Conservation (phyloP, 2,888 invertebrate species). For the Lasioglossum figueresi region DNA sequence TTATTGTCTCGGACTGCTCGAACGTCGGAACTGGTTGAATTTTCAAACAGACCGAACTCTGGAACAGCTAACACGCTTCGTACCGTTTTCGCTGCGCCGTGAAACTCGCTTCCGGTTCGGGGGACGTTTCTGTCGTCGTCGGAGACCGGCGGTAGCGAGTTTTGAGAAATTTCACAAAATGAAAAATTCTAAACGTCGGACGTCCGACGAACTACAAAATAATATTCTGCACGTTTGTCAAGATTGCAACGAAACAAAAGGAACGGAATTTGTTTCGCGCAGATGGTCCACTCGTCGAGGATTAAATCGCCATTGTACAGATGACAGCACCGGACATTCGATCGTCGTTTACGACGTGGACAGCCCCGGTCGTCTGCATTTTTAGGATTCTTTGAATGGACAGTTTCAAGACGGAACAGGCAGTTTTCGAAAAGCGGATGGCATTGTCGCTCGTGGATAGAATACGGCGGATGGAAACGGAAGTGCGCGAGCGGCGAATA, state of each 20-base stretch:
- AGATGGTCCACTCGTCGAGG: not conserved
- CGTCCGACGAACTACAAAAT: no score
- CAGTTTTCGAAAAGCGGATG: not conserved
- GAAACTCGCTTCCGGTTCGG: not conserved
- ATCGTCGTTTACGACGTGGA: not conserved
- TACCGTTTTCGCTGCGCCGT: not conserved
- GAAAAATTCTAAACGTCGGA: no score
- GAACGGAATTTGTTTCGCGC: not conserved
- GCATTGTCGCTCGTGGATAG: not conserved
- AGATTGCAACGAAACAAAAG: not conserved
- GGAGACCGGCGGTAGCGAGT: not conserved
- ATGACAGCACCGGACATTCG: not conserved
- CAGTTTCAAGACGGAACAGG: not conserved
- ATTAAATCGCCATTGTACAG: not conserved
- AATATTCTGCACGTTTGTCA: not conserved
- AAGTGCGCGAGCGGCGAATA: not conserved
- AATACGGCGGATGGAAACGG: conserved; percentile 18
- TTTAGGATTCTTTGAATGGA: not conserved
- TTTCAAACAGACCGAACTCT: not conserved
- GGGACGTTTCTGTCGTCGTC: not conserved
- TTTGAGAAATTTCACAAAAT: no score
- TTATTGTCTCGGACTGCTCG: not conserved
- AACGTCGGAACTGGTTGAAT: not conserved
- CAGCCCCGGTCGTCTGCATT: not conserved
- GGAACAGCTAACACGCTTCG: not conserved